Conservation (phyloP, 2,797 vertebrate genomes). For the Scleropages formosus region DNA sequence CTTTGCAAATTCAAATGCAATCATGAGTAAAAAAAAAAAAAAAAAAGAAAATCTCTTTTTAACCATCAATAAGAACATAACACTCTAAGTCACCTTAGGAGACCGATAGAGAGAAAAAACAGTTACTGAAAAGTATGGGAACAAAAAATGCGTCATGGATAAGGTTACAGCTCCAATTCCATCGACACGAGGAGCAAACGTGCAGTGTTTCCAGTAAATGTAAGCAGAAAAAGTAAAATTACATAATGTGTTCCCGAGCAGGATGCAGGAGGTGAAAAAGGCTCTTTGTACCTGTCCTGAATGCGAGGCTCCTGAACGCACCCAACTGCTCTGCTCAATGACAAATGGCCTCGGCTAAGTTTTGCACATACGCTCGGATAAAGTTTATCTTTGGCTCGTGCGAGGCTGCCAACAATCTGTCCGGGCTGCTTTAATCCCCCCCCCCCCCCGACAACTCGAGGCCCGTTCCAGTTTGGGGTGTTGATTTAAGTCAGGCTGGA, state of each 20-base stretch:
- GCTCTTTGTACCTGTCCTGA: constrained; percentile 63
- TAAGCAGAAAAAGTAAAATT: constrained; percentile 8
- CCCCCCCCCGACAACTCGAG: constrained; percentile 57
- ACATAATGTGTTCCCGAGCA: not conserved
- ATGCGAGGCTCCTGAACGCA: constrained; percentile 43
- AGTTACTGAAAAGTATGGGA: too few species aligned
- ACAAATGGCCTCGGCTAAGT: constrained; percentile 78
- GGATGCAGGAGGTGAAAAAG: constrained; percentile 47
- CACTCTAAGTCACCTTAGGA: too few species aligned
- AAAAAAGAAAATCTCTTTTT: not conserved
- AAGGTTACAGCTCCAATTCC: too few species aligned
- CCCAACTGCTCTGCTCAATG: constrained; percentile 77
- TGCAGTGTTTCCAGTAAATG: constrained; percentile 2
- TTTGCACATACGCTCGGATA: constrained; percentile 74
- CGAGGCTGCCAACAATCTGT: constrained; percentile 79
- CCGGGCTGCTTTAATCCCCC: constrained; percentile 81
- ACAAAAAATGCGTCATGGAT: too few species aligned
- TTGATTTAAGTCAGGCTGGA: constrained; percentile 73
- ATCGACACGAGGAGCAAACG: too few species aligned
- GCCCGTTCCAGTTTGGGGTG: constrained; percentile 67
- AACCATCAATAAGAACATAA: too few species aligned
- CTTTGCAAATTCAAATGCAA: not conserved
- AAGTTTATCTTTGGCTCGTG: constrained; percentile 81
- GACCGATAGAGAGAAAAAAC: too few species aligned
- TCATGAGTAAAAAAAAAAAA: not conserved